Evolutionary conservation across 2,113 vertebrate species (phyloP).

Genomic region (Pampusana beccarii): DNA sequence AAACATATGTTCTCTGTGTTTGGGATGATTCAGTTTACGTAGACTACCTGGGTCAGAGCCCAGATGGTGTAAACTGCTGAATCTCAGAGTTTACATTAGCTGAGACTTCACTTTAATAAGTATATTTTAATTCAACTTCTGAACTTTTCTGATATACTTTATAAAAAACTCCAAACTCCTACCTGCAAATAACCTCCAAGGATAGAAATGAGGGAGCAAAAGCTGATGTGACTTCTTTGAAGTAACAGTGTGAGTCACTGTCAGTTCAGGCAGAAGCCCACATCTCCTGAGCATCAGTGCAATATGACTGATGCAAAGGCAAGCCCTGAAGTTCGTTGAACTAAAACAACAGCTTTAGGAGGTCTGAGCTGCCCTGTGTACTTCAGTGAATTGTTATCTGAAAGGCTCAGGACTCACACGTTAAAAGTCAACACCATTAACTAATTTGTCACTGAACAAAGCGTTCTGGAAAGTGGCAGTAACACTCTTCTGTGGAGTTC

Average conservation of each 20-base stretch:
- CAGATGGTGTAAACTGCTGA: slow-evolving; percentile 36
- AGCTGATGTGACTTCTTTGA: not conserved
- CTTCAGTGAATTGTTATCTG: not conserved
- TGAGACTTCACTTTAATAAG: not conserved
- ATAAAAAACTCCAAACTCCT: not conserved
- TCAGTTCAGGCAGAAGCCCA: not conserved
- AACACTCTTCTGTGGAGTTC: not conserved
- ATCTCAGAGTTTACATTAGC: not conserved
- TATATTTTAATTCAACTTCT: not conserved
- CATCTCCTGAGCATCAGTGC: not conserved
- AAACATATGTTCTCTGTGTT: not conserved
- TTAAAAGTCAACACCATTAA: not conserved
- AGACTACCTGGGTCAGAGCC: slow-evolving; percentile 4
- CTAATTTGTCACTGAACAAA: not conserved
- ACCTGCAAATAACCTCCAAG: not conserved
- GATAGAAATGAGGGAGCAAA: not conserved
- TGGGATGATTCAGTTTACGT: not conserved
- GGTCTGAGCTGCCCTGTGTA: not conserved
- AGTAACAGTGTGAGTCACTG: not conserved
- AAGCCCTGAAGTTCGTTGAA: not conserved
- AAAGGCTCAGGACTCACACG: not conserved
- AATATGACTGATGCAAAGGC: not conserved
- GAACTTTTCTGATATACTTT: not conserved
- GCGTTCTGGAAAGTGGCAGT: not conserved
- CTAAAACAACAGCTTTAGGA: not conserved